Conservation (phyloP, 2,797 vertebrate genomes). For the Pelochelys cantorii region DNA sequence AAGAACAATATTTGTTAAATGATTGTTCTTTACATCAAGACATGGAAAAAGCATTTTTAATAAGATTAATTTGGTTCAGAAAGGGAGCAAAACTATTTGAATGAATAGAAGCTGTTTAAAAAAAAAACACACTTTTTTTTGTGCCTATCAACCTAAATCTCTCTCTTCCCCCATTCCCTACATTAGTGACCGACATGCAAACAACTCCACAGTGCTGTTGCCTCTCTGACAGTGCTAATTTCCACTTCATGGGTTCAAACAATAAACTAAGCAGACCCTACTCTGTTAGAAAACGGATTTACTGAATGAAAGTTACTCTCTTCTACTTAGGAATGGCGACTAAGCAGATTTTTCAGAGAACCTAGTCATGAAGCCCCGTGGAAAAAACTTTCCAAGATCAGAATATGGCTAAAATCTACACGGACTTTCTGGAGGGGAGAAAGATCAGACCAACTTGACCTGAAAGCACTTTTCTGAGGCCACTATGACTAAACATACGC, state of each 20-base stretch:
- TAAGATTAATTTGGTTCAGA: slow-evolving; percentile 8
- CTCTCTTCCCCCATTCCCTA: not conserved
- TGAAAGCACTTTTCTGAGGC: not conserved
- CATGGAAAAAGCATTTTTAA: not conserved
- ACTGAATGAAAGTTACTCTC: not conserved
- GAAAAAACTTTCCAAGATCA: slow-evolving; percentile 19
- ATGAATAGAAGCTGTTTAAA: slow-evolving; percentile 22
- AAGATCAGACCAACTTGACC: not conserved
- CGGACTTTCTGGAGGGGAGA: not conserved
- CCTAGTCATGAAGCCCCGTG: not conserved
- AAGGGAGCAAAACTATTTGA: rapidly evolving
- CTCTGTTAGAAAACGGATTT: not conserved
- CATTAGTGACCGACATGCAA: not conserved
- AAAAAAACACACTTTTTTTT: not conserved
- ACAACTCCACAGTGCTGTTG: not conserved
- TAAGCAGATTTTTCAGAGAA: not conserved
- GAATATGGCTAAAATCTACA: slow-evolving; percentile 6
- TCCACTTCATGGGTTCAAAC: slow-evolving; percentile 11
- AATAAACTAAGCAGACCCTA: not conserved
- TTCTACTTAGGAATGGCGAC: not conserved
- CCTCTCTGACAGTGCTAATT: not conserved
- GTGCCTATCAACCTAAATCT: not conserved
- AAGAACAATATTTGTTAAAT: slow-evolving; percentile 3
- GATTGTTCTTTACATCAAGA: not conserved
- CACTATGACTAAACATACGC: not conserved